These are phyloP conservation scores for Monarcha castaneiventris DNA, from an alignment of 2,113 vertebrate species.

Conservation along the genomic window DNA sequence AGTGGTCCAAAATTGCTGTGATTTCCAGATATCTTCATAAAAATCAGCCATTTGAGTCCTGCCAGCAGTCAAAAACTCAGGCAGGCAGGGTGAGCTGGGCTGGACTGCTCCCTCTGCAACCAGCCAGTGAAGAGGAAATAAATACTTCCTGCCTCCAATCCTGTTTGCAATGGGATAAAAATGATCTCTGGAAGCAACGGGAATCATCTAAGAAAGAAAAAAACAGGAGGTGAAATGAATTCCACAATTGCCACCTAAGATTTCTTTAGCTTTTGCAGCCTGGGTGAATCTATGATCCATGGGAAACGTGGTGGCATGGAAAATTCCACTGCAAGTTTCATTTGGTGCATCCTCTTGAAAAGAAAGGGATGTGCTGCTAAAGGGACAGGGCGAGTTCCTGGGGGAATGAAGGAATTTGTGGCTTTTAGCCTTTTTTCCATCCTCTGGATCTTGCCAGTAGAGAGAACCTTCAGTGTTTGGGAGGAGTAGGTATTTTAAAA, in stretches of 20 bases:
- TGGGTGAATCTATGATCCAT: neutral
- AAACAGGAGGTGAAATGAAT: neutral
- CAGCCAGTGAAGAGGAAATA: neutral
- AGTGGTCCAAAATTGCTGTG: neutral
- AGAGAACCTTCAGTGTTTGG: neutral
- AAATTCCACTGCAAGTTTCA: neutral
- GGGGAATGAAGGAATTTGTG: neutral
- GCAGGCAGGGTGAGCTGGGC: neutral
- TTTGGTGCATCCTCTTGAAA: neutral
- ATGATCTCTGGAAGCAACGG: neutral
- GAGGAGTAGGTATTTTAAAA: neutral
- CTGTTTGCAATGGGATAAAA: neutral
- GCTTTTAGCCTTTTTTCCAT: neutral
- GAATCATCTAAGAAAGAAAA: neutral
- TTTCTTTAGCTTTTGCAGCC: neutral
- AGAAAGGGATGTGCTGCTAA: neutral
- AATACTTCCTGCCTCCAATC: neutral
- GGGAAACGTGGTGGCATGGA: accelerated
- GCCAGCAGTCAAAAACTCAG: neutral
- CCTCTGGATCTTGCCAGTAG: neutral
- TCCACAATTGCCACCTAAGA: neutral
- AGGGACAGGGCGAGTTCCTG: neutral
- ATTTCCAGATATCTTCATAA: neutral
- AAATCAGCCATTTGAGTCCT: neutral
- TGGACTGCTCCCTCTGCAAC: neutral